Percentiles rank a stretch among this genome's conserved stretches.
phyloP scores from a whole-genome alignment of 2,888 invertebrate species.

The Lottia gigantea region DNA sequence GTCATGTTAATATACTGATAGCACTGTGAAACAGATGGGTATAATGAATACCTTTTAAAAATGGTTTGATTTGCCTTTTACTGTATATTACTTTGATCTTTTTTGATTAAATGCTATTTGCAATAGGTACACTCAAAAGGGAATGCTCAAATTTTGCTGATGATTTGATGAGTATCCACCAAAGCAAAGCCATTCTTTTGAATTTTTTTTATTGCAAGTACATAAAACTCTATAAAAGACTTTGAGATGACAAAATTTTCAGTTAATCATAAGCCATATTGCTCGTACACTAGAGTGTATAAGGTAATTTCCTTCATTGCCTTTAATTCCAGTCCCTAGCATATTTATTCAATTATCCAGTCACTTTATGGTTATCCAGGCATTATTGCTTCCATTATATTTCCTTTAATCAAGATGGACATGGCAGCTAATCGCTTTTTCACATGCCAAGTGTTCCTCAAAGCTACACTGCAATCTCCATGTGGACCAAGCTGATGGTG shows the following conservation, averaged over 20 bases:
- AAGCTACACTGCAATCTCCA: too few relatives aligned
- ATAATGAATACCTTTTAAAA: not conserved
- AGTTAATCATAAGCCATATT: not conserved
- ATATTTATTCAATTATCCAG: conserved; percentile 24
- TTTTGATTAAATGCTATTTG: too few relatives aligned
- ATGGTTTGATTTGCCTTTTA: not conserved
- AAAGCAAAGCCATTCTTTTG: too few relatives aligned
- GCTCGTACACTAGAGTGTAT: not conserved
- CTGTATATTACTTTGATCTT: not conserved
- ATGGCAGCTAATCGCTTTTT: conserved; percentile 23
- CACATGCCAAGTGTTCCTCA: conserved; percentile 16
- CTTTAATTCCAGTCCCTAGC: conserved; percentile 14
- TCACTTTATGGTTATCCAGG: conserved; percentile 17
- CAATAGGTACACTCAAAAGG: too few relatives aligned
- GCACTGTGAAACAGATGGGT: not conserved
- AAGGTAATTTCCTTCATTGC: conserved; percentile 24
- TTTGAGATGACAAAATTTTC: too few relatives aligned
- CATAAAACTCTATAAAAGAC: too few relatives aligned
- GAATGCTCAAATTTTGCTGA: too few relatives aligned
- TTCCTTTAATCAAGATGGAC: conserved; percentile 19
- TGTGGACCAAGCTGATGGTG: too few relatives aligned
- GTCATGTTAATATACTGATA: not conserved
- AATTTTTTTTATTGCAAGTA: too few relatives aligned
- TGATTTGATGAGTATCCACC: too few relatives aligned
- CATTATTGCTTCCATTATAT: conserved; percentile 9